Percentiles rank a stretch among this genome's conserved stretches.
Evolutionary conservation across 2,797 vertebrate genomes (phyloP).

Genomic region (Trichosurus vulpecula): DNA sequence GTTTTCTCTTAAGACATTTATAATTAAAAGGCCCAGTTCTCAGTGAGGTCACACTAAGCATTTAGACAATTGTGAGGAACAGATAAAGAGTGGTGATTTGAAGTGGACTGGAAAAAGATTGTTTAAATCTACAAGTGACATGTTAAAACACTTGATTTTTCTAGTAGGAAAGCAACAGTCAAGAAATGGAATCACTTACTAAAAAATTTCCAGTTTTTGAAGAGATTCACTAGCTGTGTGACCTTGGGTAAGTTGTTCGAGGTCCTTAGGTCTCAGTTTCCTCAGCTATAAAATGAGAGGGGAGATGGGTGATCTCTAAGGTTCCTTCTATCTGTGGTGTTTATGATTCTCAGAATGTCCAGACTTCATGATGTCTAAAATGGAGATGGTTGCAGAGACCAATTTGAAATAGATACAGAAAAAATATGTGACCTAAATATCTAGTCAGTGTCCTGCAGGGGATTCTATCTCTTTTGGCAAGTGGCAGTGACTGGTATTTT

Average conservation of each 20-base stretch:
- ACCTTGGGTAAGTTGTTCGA: neutral
- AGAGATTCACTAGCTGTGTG: neutral
- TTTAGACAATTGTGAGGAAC: neutral
- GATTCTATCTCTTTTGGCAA: neutral
- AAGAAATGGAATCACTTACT: neutral
- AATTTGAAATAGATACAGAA: neutral
- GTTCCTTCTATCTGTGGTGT: neutral
- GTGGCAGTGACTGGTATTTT: neutral
- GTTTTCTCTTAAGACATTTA: neutral
- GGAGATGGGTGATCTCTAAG: neutral
- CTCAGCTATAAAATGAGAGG: neutral
- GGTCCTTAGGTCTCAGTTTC: neutral
- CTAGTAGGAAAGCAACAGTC: rapidly evolving
- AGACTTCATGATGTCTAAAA: neutral
- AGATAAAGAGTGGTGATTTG: rapidly evolving
- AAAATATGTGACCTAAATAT: rapidly evolving
- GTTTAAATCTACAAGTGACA: rapidly evolving
- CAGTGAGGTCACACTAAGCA: neutral
- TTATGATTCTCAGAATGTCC: neutral
- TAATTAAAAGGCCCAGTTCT: neutral
- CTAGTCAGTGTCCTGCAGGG: neutral
- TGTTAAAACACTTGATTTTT: rapidly evolving
- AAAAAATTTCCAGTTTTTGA: neutral
- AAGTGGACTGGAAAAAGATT: rapidly evolving
- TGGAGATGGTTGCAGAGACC: neutral